phyloP scores from a whole-genome alignment of 92 coral and sea anemone genomes.

The Galaxea fascicularis region DNA sequence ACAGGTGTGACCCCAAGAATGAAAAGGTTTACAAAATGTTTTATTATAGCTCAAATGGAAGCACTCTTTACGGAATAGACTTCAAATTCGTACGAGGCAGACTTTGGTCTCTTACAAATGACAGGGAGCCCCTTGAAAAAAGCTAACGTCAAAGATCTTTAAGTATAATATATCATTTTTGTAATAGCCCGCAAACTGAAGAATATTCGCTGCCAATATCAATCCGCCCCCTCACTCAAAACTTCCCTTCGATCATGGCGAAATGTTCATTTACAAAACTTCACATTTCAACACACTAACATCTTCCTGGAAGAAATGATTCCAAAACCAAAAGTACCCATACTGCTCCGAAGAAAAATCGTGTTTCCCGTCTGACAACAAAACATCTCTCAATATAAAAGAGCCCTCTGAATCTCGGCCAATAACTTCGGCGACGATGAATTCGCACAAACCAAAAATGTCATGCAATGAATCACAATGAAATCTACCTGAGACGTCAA shows the following conservation, averaged over 20 bases:
- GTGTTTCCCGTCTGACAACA: not conserved
- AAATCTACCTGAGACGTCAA: not conserved
- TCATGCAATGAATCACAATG: constrained; percentile 13
- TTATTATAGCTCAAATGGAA: constrained; percentile 3
- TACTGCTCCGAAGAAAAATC: not conserved
- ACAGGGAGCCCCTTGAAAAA: not conserved
- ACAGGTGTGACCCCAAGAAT: not conserved
- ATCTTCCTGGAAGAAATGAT: not conserved
- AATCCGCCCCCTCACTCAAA: not conserved
- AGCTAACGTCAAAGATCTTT: constrained; percentile 20
- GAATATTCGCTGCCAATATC: not conserved
- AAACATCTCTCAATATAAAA: constrained; percentile 1
- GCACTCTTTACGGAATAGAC: not conserved
- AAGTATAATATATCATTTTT: not conserved
- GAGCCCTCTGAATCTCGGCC: not conserved
- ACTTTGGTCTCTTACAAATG: not conserved
- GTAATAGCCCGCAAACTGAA: not conserved
- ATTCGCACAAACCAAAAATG: not conserved
- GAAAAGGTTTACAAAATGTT: not conserved
- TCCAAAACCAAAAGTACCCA: not conserved
- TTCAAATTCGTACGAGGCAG: too few relatives aligned
- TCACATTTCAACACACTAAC: not conserved
- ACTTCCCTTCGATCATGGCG: not conserved
- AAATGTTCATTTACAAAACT: not conserved
- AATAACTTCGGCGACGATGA: not conserved